phyloP scores from a whole-genome alignment of 2,888 invertebrate genomes.

The Drosophila ustulata region DNA sequence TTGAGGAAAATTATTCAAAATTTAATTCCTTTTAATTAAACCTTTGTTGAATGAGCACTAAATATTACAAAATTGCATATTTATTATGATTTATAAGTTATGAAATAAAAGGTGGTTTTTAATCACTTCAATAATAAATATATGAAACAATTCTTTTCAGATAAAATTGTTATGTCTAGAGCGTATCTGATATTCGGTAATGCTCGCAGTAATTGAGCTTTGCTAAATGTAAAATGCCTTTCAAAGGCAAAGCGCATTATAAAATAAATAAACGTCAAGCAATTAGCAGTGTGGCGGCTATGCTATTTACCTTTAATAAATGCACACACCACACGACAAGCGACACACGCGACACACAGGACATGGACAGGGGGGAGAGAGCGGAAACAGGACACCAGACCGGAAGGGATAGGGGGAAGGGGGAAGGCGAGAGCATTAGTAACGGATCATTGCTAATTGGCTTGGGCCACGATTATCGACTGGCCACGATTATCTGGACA shows the following conservation, averaged over 20 bases:
- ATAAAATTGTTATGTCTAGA: neutral
- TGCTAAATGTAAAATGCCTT: neutral
- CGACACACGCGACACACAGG: constrained; percentile 1
- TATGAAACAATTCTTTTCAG: no score
- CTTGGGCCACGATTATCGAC: constrained; percentile 23
- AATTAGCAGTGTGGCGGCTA: constrained; percentile 38
- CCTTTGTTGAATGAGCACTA: no score
- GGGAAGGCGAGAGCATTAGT: constrained; percentile 28
- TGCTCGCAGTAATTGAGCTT: neutral
- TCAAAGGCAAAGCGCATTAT: constrained; percentile 18
- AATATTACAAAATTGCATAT: no score
- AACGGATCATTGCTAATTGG: constrained; percentile 50
- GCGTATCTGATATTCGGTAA: neutral
- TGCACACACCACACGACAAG: constrained; percentile 2
- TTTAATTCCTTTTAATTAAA: no score
- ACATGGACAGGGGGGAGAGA: neutral
- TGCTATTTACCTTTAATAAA: constrained; percentile 33
- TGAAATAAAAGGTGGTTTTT: no score
- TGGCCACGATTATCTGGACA: constrained; percentile 16
- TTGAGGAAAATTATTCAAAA: no score
- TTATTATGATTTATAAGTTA: no score
- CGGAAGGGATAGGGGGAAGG: neutral
- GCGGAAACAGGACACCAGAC: neutral
- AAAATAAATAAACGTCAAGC: constrained; percentile 31
- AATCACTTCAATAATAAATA: no score